These are phyloP conservation scores for Peromyscus attwateri DNA, from an alignment of 2,797 vertebrate species.

Conservation along the genomic window DNA sequence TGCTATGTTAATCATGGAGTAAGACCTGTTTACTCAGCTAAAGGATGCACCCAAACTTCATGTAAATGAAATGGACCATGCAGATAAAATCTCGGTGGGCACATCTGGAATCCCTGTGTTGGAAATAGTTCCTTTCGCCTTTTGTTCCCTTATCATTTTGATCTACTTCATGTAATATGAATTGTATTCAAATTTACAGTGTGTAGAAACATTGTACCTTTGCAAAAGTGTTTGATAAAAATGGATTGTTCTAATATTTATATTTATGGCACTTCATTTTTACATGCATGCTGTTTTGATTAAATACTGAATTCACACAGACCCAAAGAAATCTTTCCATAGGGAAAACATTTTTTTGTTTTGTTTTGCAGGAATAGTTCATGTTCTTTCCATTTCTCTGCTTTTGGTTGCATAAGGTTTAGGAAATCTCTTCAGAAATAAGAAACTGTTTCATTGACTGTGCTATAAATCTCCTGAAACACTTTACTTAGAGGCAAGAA, in stretches of 20 bases:
- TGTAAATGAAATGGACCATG: conserved; percentile 80
- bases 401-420: conserved; percentile 57
- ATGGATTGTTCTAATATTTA: conserved; percentile 84
- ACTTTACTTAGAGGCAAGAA: conserved; percentile 78
- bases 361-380: conserved; percentile 57
- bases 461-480: conserved; percentile 68
- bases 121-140: conserved; percentile 81
- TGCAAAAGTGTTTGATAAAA: conserved; percentile 90
- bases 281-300: conserved; percentile 68
- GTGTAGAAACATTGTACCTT: conserved; percentile 89
- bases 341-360: conserved; percentile 45
- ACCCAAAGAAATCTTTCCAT: background rate
- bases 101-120: conserved; percentile 77
- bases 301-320: conserved; percentile 63
- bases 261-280: conserved; percentile 82
- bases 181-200: conserved; percentile 87
- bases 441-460: conserved; percentile 65
- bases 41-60: conserved; percentile 82
- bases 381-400: conserved; percentile 60
- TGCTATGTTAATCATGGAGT: conserved; percentile 86
- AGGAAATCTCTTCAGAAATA: conserved; percentile 79
- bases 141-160: conserved; percentile 84
- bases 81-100: conserved; percentile 82
- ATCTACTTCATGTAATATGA: conserved; percentile 85
- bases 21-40: conserved; percentile 89